Conservation (phyloP, 2,113 vertebrate species). For the Ptyas mucosa region DNA sequence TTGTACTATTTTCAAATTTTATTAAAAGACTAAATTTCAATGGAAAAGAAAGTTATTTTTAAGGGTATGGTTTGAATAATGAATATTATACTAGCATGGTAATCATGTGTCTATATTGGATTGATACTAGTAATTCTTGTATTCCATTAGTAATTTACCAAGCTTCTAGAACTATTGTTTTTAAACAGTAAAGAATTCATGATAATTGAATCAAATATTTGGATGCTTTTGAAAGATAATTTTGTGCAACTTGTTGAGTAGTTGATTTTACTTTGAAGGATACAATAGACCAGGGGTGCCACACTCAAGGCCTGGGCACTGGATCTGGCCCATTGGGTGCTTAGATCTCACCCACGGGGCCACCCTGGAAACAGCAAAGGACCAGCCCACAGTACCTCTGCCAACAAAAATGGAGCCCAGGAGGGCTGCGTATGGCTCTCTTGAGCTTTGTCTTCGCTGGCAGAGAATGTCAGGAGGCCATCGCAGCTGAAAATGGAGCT, state of each 20-base stretch:
- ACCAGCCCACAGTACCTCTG: too few relatives aligned
- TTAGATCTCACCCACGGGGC: too few relatives aligned
- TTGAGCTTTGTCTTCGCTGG: too few relatives aligned
- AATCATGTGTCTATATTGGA: not conserved
- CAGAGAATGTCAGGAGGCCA: too few relatives aligned
- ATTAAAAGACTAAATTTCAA: not conserved
- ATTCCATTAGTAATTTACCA: not conserved
- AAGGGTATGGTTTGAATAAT: not conserved
- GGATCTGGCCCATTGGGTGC: too few relatives aligned
- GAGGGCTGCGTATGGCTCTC: too few relatives aligned
- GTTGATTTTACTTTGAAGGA: not conserved
- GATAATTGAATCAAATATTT: not conserved
- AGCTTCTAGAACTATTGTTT: not conserved
- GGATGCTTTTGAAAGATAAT: not conserved
- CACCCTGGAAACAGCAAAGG: too few relatives aligned
- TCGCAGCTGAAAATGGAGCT: too few relatives aligned
- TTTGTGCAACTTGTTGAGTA: not conserved
- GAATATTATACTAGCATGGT: not conserved
- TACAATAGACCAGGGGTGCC: not conserved
- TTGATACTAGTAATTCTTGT: constrained; percentile 14
- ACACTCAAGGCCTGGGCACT: too few relatives aligned
- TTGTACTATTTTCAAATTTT: not conserved
- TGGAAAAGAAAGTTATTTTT: not conserved
- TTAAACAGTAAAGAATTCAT: not conserved
- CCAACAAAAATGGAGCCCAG: too few relatives aligned